These are phyloP conservation scores for Tridacna crocea DNA, from an alignment of 2,888 invertebrate species.

Conservation along the genomic window DNA sequence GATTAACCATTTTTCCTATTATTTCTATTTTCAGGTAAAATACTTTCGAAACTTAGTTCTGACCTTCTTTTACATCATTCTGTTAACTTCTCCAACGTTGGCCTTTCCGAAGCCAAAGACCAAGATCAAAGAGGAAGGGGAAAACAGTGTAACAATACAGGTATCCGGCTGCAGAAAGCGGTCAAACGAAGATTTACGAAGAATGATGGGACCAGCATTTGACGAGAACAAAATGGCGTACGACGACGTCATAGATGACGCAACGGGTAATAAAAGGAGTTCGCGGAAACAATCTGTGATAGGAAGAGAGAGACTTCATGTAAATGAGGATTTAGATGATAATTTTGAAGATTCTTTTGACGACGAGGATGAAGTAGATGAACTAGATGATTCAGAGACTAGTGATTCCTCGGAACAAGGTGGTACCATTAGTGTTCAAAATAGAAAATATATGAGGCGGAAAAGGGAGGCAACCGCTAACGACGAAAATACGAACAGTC, in stretches of 20 bases:
- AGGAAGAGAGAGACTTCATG: background rate
- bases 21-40: slow-evolving; percentile 60
- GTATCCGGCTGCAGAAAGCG: slow-evolving; percentile 67
- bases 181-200: slow-evolving; percentile 64
- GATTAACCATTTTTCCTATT: background rate
- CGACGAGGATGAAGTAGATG: slow-evolving; percentile 60
- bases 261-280: slow-evolving; percentile 57
- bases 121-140: slow-evolving; percentile 36
- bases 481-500: slow-evolving; percentile 45
- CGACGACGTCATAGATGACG: slow-evolving; percentile 53
- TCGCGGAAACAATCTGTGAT: slow-evolving; percentile 50
- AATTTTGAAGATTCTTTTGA: slow-evolving; percentile 47
- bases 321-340: slow-evolving; percentile 38
- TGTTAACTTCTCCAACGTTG: slow-evolving; percentile 58
- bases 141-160: slow-evolving; percentile 50
- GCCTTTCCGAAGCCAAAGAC: slow-evolving; percentile 61
- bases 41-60: slow-evolving; percentile 59
- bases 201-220: slow-evolving; percentile 69
- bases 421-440: slow-evolving; percentile 60
- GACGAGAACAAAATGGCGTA: slow-evolving; percentile 73
- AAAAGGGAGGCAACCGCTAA: slow-evolving; percentile 50
- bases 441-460: slow-evolving; percentile 66
- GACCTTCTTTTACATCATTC: slow-evolving; percentile 58
- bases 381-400: slow-evolving; percentile 15
- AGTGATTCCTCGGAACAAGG: slow-evolving; percentile 21